Evolutionary conservation across 2,888 invertebrate species (phyloP), one percentile per base, ranked within the genome.

Genomic region (Drosophila subsilvestris): DNA sequence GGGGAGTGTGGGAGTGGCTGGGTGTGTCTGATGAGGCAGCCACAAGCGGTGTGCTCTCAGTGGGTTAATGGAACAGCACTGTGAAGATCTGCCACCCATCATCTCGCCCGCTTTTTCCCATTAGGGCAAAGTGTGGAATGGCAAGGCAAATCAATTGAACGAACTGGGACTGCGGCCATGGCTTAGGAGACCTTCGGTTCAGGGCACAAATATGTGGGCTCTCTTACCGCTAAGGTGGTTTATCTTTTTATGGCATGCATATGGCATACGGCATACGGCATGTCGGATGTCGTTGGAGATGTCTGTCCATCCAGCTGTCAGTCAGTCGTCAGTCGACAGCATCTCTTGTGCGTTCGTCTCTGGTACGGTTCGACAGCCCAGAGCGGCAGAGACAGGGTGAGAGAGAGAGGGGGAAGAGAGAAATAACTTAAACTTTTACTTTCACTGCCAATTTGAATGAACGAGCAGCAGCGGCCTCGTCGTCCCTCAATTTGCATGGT

Each of bases 361-460:
- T 12, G 66, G 47, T 42, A 25, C 66, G 62, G 82, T 79, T 85
- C 88, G 83, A 87, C 80, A 84, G 86, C 74, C 78, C 65, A 76
- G 73, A 72, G 45, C 27, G 44, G 27, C 12, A 47, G 70, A 70
- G 2, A 7, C 4, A 37, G 37, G 5, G 14, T 5, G 37, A 6
- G 32, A 4, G 37, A 6, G 6, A 5, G 37, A 37, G 37, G 32
- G 14, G 37, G 9, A 3, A 27, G 9, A n/a, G 37, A 76, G 72
- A 84, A 86, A 80, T 80, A 76, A 63, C 58, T 80, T 86, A 59
- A 88, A 74, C 89, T 88, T 86, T 90, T 87, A 90, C 90, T 90
- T 90, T 90, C 90, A 89, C 90, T 90, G 79, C 77, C 89, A 90
- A 89, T 89, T 90, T 86, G 85, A 77, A 76, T 76, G 67, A 67